phyloP scores from a whole-genome alignment of 2,113 vertebrate genomes.

The Piprites chloris region DNA sequence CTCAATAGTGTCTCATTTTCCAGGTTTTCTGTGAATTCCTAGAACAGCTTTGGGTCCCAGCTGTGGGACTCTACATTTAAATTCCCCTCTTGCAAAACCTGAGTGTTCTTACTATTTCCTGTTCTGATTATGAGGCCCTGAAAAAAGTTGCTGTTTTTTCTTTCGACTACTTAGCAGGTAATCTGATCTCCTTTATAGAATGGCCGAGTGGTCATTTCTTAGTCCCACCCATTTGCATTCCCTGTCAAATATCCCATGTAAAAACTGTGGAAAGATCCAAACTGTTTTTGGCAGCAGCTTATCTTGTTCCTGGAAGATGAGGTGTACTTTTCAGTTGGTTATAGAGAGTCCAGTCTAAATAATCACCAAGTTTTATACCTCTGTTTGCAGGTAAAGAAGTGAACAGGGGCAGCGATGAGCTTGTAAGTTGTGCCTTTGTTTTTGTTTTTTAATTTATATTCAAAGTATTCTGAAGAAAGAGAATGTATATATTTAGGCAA shows the following conservation, averaged over 20 bases:
- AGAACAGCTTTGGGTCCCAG: neutral
- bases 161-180: neutral
- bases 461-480: neutral
- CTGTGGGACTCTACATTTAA: neutral
- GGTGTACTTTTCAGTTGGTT: neutral
- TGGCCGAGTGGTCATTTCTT: neutral
- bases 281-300: neutral
- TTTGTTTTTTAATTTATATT: neutral
- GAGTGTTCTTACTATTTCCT: neutral
- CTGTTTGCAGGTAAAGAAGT: slow-evolving; percentile 11
- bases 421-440: neutral
- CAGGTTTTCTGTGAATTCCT: neutral
- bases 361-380: neutral
- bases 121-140: neutral
- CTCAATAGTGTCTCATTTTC: neutral
- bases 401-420: neutral
- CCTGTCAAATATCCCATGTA: neutral
- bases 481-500: neutral
- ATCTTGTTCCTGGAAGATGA: neutral
- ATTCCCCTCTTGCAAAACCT: neutral
- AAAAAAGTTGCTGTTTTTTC: neutral
- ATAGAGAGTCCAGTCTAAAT: neutral
- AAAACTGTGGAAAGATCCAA: neutral
- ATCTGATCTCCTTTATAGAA: neutral
- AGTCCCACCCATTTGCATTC: neutral